Conservation (phyloP, 2,888 invertebrate species). For the Neria commutata region DNA sequence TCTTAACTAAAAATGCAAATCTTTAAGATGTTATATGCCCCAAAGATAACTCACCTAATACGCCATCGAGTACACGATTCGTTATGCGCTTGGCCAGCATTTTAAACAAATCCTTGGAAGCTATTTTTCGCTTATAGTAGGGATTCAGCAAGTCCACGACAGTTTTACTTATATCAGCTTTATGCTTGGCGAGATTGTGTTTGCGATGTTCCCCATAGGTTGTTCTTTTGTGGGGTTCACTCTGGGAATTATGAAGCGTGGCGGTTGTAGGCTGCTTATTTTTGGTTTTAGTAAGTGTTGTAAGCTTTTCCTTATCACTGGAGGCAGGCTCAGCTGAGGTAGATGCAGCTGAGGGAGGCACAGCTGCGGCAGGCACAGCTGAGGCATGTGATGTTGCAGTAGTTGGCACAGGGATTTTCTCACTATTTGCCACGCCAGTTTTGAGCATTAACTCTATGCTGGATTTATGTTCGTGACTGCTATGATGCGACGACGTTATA, state of each 20-base stretch:
- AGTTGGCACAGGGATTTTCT: too few relatives aligned
- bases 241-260: too few relatives aligned
- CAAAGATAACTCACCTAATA: constrained; percentile 46
- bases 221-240: background rate
- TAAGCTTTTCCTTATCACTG: too few relatives aligned
- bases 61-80: constrained; percentile 47
- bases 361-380: too few relatives aligned
- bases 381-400: too few relatives aligned
- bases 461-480: too few relatives aligned
- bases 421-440: too few relatives aligned
- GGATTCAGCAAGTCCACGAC: constrained; percentile 56
- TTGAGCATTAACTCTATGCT: too few relatives aligned
- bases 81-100: constrained; percentile 54
- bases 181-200: constrained; percentile 30
- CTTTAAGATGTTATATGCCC: constrained; percentile 10
- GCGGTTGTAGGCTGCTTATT: constrained; percentile 2
- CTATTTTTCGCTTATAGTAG: constrained; percentile 55
- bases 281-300: too few relatives aligned
- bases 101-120: constrained; percentile 55
- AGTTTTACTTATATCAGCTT: constrained; percentile 45
- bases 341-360: too few relatives aligned
- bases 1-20: constrained; percentile 11
- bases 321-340: too few relatives aligned
- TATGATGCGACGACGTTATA: too few relatives aligned
- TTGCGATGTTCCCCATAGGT: constrained; percentile 10